Percentiles rank a stretch among this genome's conserved stretches.
Conservation (phyloP, 2,888 invertebrate genomes). For the Yponomeuta sedellus region DNA sequence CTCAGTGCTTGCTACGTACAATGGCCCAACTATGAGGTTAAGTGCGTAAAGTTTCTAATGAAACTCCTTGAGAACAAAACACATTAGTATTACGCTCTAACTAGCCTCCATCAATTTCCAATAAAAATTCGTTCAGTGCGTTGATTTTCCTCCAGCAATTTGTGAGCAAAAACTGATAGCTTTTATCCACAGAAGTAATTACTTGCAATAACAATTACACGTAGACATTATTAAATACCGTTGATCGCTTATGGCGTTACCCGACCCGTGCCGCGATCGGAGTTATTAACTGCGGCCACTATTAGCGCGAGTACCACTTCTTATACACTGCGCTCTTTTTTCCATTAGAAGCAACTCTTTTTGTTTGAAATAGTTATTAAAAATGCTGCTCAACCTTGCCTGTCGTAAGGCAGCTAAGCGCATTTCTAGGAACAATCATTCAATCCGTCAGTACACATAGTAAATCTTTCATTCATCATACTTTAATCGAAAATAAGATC, state of each 20-base stretch:
- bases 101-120: not conserved
- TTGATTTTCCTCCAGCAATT: conserved; percentile 5
- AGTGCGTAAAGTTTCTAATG: not conserved
- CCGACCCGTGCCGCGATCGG: conserved; percentile 27
- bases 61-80: not conserved
- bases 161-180: conserved; percentile 12
- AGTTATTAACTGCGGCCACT: conserved; percentile 42
- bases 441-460: conserved; percentile 36
- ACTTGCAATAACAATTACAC: conserved; percentile 28
- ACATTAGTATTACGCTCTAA: not conserved
- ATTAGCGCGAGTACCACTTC: conserved; percentile 40
- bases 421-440: conserved; percentile 12
- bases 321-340: conserved; percentile 18
- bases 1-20: too few relatives aligned
- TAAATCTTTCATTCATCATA: conserved; percentile 58
- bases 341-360: not conserved
- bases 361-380: not conserved
- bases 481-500: conserved; percentile 57
- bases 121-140: not conserved
- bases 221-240: conserved; percentile 31
- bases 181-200: conserved; percentile 18
- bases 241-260: conserved; percentile 21
- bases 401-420: not conserved
- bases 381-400: not conserved
- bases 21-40: too few relatives aligned